Conservation (phyloP, 2,888 invertebrate genomes). For the Rotaria macrura region DNA sequence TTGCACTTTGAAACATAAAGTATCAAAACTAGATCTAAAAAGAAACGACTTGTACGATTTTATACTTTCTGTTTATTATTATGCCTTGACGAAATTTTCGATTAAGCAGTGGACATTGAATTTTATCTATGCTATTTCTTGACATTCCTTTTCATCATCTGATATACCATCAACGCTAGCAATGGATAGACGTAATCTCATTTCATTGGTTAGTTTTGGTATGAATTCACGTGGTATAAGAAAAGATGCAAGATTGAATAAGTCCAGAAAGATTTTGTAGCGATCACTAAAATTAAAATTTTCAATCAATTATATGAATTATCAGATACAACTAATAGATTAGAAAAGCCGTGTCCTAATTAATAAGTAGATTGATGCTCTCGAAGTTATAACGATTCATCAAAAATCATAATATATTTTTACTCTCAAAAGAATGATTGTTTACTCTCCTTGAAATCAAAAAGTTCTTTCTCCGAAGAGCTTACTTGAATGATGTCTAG, state of each 20-base stretch:
- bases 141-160: neutral
- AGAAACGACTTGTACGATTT: no score
- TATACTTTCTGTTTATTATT: no score
- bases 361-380: no score
- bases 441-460: no score
- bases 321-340: no score
- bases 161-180: neutral
- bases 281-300: constrained; percentile 65
- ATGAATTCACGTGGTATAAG: constrained; percentile 79
- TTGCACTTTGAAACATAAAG: neutral
- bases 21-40: no score
- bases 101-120: neutral
- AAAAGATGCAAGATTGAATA: constrained; percentile 92
- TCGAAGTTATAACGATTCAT: no score
- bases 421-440: no score
- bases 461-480: no score
- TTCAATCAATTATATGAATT: neutral
- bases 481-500: no score
- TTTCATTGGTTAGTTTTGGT: constrained; percentile 70
- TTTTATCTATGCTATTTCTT: neutral
- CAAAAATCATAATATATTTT: no score
- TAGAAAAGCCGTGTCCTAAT: no score
- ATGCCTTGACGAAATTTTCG: neutral
- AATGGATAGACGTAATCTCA: constrained; percentile 62
- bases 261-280: constrained; percentile 91